Conservation (phyloP, 2,888 invertebrate species). For the Drosophila paranaensis region DNA sequence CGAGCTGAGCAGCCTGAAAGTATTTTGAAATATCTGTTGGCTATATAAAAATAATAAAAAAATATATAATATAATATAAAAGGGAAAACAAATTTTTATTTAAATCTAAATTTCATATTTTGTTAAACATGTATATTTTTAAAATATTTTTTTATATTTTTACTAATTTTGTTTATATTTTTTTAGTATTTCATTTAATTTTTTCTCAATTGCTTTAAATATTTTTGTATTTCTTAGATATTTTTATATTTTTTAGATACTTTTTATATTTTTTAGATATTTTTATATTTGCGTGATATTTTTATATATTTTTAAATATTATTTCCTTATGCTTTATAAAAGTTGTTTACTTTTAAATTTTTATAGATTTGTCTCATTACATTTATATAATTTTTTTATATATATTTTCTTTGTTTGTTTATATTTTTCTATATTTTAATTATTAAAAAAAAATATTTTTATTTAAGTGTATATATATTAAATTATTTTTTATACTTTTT, state of each 20-base stretch:
- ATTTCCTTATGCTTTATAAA: too few species aligned
- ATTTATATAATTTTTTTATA: too few species aligned
- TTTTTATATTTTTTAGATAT: not conserved
- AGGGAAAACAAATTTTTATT: not conserved
- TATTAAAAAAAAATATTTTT: not conserved
- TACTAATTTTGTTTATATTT: too few species aligned
- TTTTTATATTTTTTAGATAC: too few species aligned
- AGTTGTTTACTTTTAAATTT: too few species aligned
- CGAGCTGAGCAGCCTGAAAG: constrained; percentile 40
- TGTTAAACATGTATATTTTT: too few species aligned
- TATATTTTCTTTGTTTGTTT: too few species aligned
- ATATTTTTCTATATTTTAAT: not conserved
- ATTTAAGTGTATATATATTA: not conserved
- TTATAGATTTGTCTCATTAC: too few species aligned
- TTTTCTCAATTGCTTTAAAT: too few species aligned
- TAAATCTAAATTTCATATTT: not conserved
- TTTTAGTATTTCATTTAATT: too few species aligned
- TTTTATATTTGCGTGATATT: not conserved
- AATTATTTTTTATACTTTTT: not conserved
- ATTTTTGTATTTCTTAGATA: too few species aligned
- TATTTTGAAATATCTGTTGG: not conserved
- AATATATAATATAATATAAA: not conserved
- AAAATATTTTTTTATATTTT: too few species aligned
- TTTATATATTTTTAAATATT: not conserved
- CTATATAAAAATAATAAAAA: not conserved